phyloP scores from a whole-genome alignment of 1,140 invertebrate genomes.

The Conus betulinus region DNA sequence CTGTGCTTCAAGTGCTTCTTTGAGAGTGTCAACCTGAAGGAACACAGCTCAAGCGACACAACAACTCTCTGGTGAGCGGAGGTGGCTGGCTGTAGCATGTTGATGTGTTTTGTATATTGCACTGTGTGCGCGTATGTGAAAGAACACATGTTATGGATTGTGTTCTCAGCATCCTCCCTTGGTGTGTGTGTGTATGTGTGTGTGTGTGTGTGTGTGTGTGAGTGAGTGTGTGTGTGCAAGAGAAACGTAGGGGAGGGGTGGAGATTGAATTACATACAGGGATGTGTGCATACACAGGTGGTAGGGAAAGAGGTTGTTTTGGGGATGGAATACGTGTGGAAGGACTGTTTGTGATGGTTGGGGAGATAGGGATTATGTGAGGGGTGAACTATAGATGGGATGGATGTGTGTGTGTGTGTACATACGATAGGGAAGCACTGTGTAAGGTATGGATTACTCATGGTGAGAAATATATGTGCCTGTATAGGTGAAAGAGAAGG shows the following conservation, averaged over 20 bases:
- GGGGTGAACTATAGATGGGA: neutral
- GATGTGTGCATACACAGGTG: neutral
- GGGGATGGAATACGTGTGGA: no score
- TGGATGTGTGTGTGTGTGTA: neutral
- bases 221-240: neutral
- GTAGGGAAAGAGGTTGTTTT: no score
- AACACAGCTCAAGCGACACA: slow-evolving; percentile 73
- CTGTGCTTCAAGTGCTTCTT: slow-evolving; percentile 78
- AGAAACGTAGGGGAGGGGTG: no score
- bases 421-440: neutral
- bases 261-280: neutral
- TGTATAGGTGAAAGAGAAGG: neutral
- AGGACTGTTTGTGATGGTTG: neutral
- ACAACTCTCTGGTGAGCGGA: slow-evolving; percentile 56
- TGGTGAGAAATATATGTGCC: neutral
- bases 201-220: neutral
- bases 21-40: slow-evolving; percentile 77
- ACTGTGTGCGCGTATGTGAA: no score
- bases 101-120: no score
- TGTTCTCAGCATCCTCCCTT: no score
- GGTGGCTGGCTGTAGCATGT: no score
- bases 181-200: neutral
- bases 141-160: no score
- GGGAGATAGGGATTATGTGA: neutral
- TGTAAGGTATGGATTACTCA: neutral